Percentiles rank a stretch among this genome's conserved stretches.
Evolutionary conservation across 2,113 vertebrate species (phyloP).

Genomic region (Cyprinodon tularosa): DNA sequence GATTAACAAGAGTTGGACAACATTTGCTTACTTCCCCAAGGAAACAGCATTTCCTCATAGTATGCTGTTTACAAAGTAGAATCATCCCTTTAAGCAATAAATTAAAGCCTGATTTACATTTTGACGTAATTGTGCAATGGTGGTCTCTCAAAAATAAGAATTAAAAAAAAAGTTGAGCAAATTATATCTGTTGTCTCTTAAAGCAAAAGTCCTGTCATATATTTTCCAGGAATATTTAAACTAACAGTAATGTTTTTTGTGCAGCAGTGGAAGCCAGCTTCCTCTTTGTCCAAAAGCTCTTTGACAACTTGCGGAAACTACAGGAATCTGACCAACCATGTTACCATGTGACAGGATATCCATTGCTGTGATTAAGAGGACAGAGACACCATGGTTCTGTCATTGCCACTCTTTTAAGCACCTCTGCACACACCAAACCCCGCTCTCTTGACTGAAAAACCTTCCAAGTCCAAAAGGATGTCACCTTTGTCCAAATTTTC

Average conservation of each 20-base stretch:
- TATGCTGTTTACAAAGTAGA: conserved; percentile 43
- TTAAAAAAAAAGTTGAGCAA: conserved; percentile 49
- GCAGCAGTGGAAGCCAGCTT: neutral
- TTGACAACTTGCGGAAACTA: conserved; percentile 39
- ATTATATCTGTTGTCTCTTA: neutral
- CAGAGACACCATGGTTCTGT: conserved; percentile 27
- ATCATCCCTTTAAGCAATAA: conserved; percentile 33
- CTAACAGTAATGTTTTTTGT: neutral
- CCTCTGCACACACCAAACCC: conserved; percentile 41
- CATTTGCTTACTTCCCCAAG: conserved; percentile 32
- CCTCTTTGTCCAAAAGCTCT: conserved; percentile 26
- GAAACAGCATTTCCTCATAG: conserved; percentile 75
- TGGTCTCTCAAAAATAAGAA: conserved; percentile 31
- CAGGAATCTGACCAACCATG: conserved; percentile 24
- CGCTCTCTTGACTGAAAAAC: conserved; percentile 43
- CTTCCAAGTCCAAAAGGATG: conserved; percentile 50
- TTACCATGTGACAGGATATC: conserved; percentile 70
- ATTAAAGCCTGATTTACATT: neutral
- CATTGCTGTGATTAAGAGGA: conserved; percentile 61
- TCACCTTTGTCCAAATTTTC: conserved; percentile 30
- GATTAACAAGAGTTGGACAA: conserved; percentile 12
- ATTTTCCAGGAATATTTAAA: neutral
- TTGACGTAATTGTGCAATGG: neutral
- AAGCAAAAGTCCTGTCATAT: neutral
- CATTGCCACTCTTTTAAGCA: conserved; percentile 50